Evolutionary conservation across 2,113 vertebrate genomes (phyloP).

Genomic region (Steatornis caripensis): DNA sequence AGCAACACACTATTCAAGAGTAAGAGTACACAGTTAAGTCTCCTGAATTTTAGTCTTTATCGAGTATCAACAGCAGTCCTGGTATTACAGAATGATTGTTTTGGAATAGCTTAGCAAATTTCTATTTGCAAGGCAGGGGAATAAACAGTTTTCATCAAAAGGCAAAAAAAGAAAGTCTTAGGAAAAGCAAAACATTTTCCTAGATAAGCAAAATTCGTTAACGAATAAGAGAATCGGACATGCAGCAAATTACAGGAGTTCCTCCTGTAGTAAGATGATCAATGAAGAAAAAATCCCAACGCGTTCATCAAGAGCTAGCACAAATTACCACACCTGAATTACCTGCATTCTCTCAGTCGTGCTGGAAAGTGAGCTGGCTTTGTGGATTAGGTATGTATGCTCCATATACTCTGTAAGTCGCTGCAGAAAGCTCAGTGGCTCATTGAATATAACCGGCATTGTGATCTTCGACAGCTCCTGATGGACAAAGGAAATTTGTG

Average conservation of each 20-base stretch:
- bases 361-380: constrained; percentile 84
- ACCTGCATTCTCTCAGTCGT: constrained; percentile 95
- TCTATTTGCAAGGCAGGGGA: background rate
- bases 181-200: background rate
- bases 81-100: background rate
- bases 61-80: background rate
- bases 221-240: background rate
- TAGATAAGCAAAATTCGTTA: background rate
- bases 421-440: constrained; percentile 96
- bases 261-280: background rate
- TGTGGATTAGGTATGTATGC: constrained; percentile 96
- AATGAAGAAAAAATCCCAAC: background rate
- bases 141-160: background rate
- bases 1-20: constrained; percentile 84
- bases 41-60: background rate
- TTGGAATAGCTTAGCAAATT: background rate
- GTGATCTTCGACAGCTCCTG: constrained; percentile 98
- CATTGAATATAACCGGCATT: constrained; percentile 97
- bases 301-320: background rate
- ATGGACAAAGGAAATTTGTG: background rate
- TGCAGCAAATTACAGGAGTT: background rate
- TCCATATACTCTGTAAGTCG: constrained; percentile 96
- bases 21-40: background rate
- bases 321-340: background rate
- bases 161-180: background rate